phyloP scores from a whole-genome alignment of 1,140 invertebrate species.

The Druon quercuslanigerum region DNA sequence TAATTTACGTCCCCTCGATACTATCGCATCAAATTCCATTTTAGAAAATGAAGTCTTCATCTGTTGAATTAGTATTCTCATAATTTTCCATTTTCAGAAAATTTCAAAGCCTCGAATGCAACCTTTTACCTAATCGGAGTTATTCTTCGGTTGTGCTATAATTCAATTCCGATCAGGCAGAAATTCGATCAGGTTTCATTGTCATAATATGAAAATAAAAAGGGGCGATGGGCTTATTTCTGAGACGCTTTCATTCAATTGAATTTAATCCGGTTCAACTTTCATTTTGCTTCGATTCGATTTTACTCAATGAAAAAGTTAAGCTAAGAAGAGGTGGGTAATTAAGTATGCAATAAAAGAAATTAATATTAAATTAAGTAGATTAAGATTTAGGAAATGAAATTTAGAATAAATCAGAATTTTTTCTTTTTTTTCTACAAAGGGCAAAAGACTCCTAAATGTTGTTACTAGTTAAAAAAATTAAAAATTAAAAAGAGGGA shows the following conservation, averaged over 20 bases:
- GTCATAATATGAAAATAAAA: background rate
- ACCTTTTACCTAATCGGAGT: too few species aligned
- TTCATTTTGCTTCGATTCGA: background rate
- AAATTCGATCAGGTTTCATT: too few species aligned
- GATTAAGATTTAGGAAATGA: too few species aligned
- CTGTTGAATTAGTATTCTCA: constrained; percentile 42
- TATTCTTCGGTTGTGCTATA: too few species aligned
- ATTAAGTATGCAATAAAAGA: background rate
- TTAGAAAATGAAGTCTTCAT: background rate
- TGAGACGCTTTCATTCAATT: background rate
- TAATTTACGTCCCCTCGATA: constrained; percentile 59
- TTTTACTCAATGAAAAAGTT: background rate
- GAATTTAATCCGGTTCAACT: background rate
- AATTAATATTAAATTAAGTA: too few species aligned
- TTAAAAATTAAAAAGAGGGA: too few species aligned
- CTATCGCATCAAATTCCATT: constrained; percentile 50
- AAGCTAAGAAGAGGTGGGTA: background rate
- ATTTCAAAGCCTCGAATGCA: background rate
- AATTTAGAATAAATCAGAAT: too few species aligned
- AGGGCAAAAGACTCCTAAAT: too few species aligned
- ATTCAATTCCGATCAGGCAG: too few species aligned
- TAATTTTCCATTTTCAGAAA: constrained; percentile 7
- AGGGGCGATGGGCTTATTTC: background rate
- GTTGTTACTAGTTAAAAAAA: too few species aligned
- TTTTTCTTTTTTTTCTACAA: too few species aligned